Evolutionary conservation across 2,113 vertebrate species (phyloP), one percentile per base, ranked within the genome.

Genomic region (Chiloscyllium plagiosum): DNA sequence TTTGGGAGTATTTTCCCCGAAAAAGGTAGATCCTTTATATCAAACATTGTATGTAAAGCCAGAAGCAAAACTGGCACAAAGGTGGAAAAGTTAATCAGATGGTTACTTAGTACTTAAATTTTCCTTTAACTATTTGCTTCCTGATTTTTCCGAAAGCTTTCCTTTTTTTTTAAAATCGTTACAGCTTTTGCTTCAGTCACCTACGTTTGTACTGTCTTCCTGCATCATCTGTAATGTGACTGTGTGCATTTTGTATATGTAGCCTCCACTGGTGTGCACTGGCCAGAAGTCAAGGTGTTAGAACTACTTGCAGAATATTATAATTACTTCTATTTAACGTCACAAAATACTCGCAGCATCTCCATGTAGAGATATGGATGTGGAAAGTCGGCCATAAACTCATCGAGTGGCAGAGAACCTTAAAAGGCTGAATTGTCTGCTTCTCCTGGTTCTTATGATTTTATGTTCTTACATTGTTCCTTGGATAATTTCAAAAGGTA

Each of bases 1-100:
- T 1, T 97, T 99, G 96, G 99, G 99, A 0, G 99, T 99, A 87
- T 99, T 99, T 96, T 99, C 99, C 20, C 99, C 99, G 52, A 99
- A 99, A 98, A 99, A 99, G 99, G 99, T 99, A 98, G 15, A 96
- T 24, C 0, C 20, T 61, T 95, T 70, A 13, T 61, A 15, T 26
- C 15, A 61, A 56, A 10, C 7, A 2, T 42, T 20, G 3, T 50
- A 12, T 50, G 42, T 94, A 7, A 19, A 93, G 22, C 29, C 3
- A 93, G 19, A 66, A 8, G 15, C 1, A 61, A 47, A 61, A 61
- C 89, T 37, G 61, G 61, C 29, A 22, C 33, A 65, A 0, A 2
- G 33, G 3, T 68, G 20, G 61, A 2, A 93, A 66, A 37, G 61
- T 93, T 37, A 22, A 83, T 83, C 80, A 47, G 17, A 0, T 47